Conservation (phyloP, 1,140 invertebrate species). For the Solenopsis fugax region DNA sequence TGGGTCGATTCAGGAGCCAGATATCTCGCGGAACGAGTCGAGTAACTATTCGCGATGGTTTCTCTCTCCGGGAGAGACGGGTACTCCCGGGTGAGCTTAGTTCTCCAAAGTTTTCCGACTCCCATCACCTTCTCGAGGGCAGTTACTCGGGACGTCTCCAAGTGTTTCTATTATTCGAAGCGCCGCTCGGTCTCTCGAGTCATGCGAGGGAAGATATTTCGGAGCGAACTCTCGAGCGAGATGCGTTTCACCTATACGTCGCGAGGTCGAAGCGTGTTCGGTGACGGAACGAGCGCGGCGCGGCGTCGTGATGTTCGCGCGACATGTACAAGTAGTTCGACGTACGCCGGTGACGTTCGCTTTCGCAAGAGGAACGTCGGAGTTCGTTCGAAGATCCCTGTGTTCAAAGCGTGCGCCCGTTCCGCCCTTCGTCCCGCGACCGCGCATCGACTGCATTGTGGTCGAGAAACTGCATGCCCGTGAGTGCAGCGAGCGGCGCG, state of each 20-base stretch:
- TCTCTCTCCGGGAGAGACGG: constrained; percentile 6
- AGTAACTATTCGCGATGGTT: constrained; percentile 36
- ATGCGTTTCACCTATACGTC: not conserved
- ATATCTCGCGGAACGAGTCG: constrained; percentile 11
- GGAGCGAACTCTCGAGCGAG: constrained; percentile 13
- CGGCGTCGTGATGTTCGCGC: not conserved
- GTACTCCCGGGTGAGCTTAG: constrained; percentile 43
- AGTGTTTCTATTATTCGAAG: constrained; percentile 57
- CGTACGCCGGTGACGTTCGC: not conserved
- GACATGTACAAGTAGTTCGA: not conserved
- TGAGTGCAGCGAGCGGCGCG: constrained; percentile 61
- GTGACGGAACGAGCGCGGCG: not conserved
- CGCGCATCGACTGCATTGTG: constrained; percentile 60
- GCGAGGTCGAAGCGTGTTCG: not conserved
- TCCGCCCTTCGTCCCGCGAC: constrained; percentile 25
- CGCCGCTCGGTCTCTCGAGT: constrained; percentile 39
- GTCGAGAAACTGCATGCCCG: constrained; percentile 67
- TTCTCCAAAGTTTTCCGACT: constrained; percentile 51
- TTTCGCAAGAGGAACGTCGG: constrained; percentile 38
- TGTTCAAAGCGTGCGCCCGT: constrained; percentile 57
- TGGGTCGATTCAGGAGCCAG: not conserved
- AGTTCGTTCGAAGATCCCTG: constrained; percentile 68
- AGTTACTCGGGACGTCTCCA: constrained; percentile 43
- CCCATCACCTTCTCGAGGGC: constrained; percentile 36
- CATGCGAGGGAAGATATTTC: constrained; percentile 25